phyloP scores from a whole-genome alignment of 2,888 invertebrate genomes.

The Halictus quadricinctus region DNA sequence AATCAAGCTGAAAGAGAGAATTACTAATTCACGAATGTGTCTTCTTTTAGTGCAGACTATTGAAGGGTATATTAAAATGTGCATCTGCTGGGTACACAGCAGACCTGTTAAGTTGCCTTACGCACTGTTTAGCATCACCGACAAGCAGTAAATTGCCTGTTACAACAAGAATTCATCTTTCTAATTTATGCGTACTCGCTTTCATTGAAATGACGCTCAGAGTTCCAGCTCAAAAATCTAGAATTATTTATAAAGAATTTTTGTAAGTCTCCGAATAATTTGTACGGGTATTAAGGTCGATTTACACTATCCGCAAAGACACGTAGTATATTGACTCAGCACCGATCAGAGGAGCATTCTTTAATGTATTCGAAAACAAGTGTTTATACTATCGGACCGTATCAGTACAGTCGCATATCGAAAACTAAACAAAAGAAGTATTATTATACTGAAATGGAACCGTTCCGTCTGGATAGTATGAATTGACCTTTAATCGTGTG shows the following conservation, averaged over 20 bases:
- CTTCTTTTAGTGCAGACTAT: slow-evolving; percentile 83
- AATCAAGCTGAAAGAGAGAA: background rate
- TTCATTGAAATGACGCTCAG: slow-evolving; percentile 85
- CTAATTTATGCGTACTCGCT: slow-evolving; percentile 87
- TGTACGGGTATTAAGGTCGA: background rate
- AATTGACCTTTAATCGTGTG: background rate
- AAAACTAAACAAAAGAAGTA: no score
- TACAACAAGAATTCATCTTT: slow-evolving; percentile 86
- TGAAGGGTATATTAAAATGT: slow-evolving; percentile 86
- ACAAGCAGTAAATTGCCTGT: slow-evolving; percentile 84
- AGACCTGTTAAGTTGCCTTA: slow-evolving; percentile 85
- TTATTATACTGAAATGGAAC: no score
- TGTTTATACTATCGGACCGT: no score
- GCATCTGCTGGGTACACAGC: slow-evolving; percentile 86
- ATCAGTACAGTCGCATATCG: no score
- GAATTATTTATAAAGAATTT: slow-evolving; percentile 82
- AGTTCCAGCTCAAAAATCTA: slow-evolving; percentile 79
- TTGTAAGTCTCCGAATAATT: slow-evolving; percentile 81
- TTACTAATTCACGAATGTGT: background rate
- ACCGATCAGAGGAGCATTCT: no score
- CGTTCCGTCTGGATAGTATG: background rate
- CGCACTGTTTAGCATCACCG: slow-evolving; percentile 84
- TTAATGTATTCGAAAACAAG: no score
- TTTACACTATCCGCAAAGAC: background rate
- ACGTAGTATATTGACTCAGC: no score